These are phyloP conservation scores for Philypnodon macrostomus DNA, from an alignment of 2,797 vertebrate genomes.

Conservation along the genomic window DNA sequence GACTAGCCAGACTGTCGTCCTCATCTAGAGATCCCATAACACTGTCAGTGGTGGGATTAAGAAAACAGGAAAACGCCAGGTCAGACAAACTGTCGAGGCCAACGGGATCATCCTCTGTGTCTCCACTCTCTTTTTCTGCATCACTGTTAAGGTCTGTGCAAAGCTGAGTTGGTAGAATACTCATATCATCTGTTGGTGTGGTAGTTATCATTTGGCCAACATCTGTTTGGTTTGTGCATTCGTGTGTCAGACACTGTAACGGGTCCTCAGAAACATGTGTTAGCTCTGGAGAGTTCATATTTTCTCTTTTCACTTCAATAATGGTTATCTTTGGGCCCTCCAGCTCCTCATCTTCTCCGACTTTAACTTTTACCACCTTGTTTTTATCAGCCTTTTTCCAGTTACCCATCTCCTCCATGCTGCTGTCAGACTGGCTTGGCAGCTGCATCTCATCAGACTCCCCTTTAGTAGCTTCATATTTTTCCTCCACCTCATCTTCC, in stretches of 20 bases:
- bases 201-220: slow-evolving; percentile 78
- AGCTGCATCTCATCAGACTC: slow-evolving; percentile 86
- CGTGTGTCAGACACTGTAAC: slow-evolving; percentile 81
- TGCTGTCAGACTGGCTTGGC: slow-evolving; percentile 90
- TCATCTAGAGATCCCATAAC: slow-evolving; percentile 56
- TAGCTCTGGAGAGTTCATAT: slow-evolving; percentile 82
- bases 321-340: slow-evolving; percentile 34
- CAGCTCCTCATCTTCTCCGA: slow-evolving; percentile 73
- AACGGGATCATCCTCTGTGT: slow-evolving; percentile 43
- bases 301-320: slow-evolving; percentile 91
- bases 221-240: slow-evolving; percentile 72
- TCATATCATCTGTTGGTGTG: slow-evolving; percentile 77
- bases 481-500: slow-evolving; percentile 54
- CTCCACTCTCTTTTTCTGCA: slow-evolving; percentile 41
- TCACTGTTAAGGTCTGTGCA: slow-evolving; percentile 75
- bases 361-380: slow-evolving; percentile 64
- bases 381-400: slow-evolving; percentile 50
- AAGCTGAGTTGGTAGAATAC: slow-evolving; percentile 83
- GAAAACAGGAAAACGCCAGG: slow-evolving; percentile 71
- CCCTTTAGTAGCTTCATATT: slow-evolving; percentile 59
- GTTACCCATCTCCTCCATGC: slow-evolving; percentile 20
- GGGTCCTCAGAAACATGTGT: slow-evolving; percentile 80
- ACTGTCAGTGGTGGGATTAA: slow-evolving; percentile 56
- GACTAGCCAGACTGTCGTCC: slow-evolving; percentile 57
- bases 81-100: slow-evolving; percentile 66